Base-by-base conservation (phyloP, 2,888 invertebrate genomes). In the Steinernema carpocapsae region DNA sequence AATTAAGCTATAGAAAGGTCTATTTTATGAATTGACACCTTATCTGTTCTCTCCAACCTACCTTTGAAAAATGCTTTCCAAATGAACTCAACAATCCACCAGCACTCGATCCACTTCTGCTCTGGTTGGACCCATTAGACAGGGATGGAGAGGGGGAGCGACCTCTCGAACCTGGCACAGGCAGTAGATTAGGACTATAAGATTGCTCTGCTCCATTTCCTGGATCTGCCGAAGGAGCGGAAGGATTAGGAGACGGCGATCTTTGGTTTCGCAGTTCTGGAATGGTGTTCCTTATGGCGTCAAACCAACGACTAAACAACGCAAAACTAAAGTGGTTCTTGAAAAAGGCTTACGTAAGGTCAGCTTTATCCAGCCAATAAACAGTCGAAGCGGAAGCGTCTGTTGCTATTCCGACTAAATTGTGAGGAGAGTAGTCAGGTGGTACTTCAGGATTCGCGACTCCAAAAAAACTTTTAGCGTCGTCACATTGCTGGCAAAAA, bases 371-470 rank as follows among this genome's bases (percentile, higher is more conserved):
- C 12, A 86, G 75, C 86, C 86, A 86, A 70, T 86, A 82, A 26
- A 86, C 85, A 22, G 83, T 86, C 7, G 84, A 82, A 1, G 84
- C 85, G 10, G 78, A 74, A 1, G 86, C 84, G 73, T 86, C 86
- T 82, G 84, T 82, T 37, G 86, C 86, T 46, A 86, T 83, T 74
- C 84, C 86, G 45, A 86, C 85, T 32, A 86, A 76, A 76, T 85
- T 17, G 17, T 48, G 48, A 48, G 19, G n/a, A 19, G 48, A n/a
- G 19, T 19, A n/a, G 17, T 19, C 48, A 48, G 17, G n/a, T 17
- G 48, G 48, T 17, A 48, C 17, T 14, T 48, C 48, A 19, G 48
- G 48, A 10, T 37, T 37, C 4, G 37, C 4, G 17, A 17, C n/a
- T 48, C 14, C 3, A 17, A 14, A 17, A 7, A 19, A 14, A 48